A percentile compares a stretch with the other conserved stretches of the same genome.
Conservation (phyloP, 2,797 vertebrate genomes). For the Lacerta viridis region DNA sequence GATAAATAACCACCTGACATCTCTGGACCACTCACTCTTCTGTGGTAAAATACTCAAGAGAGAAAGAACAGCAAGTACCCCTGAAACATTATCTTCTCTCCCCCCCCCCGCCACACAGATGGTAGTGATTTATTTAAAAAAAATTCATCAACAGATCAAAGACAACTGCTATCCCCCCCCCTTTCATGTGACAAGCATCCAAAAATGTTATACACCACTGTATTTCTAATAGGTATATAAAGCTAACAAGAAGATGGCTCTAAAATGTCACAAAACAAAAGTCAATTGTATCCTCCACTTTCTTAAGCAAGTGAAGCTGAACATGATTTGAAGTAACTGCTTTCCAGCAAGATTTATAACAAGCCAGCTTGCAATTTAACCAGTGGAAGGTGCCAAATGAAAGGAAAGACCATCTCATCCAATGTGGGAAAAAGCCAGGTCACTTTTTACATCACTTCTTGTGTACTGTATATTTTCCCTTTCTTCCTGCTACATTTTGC, state of each 20-base stretch:
- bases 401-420: not conserved
- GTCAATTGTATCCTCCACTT: not conserved
- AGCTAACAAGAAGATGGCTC: not conserved
- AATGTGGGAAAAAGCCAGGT: not conserved
- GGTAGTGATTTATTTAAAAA: not conserved
- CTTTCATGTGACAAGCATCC: not conserved
- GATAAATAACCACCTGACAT: not conserved
- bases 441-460: not conserved
- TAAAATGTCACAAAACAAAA: not conserved
- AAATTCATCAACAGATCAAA: not conserved
- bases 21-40: not conserved
- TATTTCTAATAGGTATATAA: not conserved
- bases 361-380: not conserved
- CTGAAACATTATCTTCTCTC: conserved; percentile 3
- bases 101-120: not conserved
- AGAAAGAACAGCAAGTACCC: not conserved
- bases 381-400: not conserved
- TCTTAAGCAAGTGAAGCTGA: not conserved
- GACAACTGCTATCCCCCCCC: not conserved
- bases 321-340: not conserved
- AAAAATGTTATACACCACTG: not conserved
- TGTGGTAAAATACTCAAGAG: not conserved
- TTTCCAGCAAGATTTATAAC: not conserved
- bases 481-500: not conserved
- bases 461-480: not conserved